Evolutionary conservation across 2,888 invertebrate species (phyloP).

Genomic region (Oscheius onirici): DNA sequence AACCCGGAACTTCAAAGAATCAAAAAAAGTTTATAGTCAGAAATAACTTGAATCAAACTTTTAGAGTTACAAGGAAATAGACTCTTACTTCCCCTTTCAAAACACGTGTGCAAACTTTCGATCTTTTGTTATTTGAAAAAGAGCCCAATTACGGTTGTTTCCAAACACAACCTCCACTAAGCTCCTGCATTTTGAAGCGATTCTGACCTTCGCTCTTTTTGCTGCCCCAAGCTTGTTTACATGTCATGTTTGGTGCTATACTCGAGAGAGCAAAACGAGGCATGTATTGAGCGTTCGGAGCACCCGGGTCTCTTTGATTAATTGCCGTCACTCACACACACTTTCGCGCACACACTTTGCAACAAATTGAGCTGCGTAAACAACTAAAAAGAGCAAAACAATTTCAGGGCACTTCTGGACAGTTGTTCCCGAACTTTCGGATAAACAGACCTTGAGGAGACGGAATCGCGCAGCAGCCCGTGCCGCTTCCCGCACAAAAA

Average conservation of each 20-base stretch:
- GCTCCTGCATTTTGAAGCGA: no score
- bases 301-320: slow-evolving; percentile 18
- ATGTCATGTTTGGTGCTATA: not conserved
- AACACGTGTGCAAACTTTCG: no score
- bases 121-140: no score
- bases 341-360: not conserved
- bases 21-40: no score
- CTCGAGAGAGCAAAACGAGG: not conserved
- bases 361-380: not conserved
- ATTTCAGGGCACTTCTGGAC: slow-evolving; percentile 70
- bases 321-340: slow-evolving; percentile 28
- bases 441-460: slow-evolving; percentile 63
- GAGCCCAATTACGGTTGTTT: no score
- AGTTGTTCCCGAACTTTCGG: slow-evolving; percentile 67
- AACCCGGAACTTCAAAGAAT: no score
- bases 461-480: slow-evolving; percentile 47
- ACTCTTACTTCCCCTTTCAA: no score
- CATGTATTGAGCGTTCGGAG: slow-evolving; percentile 17
- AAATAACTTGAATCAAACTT: no score
- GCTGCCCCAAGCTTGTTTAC: slow-evolving; percentile 1
- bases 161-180: no score
- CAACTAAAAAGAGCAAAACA: not conserved
- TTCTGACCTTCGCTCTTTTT: slow-evolving; percentile 22
- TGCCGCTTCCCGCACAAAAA: slow-evolving; percentile 8
- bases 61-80: no score